Percentiles rank a stretch among this genome's conserved stretches.
These are phyloP conservation scores for Leptinotarsa juncta DNA, from an alignment of 2,888 invertebrate species.

Conservation along the genomic window DNA sequence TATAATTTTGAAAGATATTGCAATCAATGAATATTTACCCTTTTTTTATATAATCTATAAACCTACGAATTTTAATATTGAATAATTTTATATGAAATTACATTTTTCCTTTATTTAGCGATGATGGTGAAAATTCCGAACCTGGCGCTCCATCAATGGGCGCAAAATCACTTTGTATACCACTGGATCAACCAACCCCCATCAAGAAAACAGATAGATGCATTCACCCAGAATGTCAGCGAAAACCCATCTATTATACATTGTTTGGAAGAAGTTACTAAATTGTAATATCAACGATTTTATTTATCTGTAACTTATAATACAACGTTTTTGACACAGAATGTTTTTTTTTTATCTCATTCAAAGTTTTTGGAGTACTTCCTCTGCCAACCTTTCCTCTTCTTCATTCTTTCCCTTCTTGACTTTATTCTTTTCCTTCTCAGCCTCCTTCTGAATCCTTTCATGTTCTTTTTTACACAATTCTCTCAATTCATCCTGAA, in stretches of 20 bases:
- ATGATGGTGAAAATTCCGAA: constrained; percentile 73
- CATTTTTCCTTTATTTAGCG: constrained; percentile 66
- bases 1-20: no score
- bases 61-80: not conserved
- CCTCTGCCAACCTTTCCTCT: not conserved
- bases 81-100: constrained; percentile 26
- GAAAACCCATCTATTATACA: constrained; percentile 85
- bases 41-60: no score
- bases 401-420: constrained; percentile 6
- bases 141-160: constrained; percentile 96
- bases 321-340: constrained; percentile 6
- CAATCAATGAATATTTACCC: no score
- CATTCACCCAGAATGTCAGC: constrained; percentile 86
- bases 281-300: not conserved
- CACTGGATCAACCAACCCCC: constrained; percentile 85
- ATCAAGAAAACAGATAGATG: constrained; percentile 78
- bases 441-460: constrained; percentile 41
- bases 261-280: constrained; percentile 97
- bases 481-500: constrained; percentile 51
- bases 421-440: constrained; percentile 19
- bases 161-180: constrained; percentile 98
- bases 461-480: constrained; percentile 48
- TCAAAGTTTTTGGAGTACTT: constrained; percentile 5
- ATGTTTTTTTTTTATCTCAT: not conserved
- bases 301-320: constrained; percentile 23